These are phyloP conservation scores for Centropristis striata DNA, from an alignment of 2,113 vertebrate genomes.

Conservation along the genomic window DNA sequence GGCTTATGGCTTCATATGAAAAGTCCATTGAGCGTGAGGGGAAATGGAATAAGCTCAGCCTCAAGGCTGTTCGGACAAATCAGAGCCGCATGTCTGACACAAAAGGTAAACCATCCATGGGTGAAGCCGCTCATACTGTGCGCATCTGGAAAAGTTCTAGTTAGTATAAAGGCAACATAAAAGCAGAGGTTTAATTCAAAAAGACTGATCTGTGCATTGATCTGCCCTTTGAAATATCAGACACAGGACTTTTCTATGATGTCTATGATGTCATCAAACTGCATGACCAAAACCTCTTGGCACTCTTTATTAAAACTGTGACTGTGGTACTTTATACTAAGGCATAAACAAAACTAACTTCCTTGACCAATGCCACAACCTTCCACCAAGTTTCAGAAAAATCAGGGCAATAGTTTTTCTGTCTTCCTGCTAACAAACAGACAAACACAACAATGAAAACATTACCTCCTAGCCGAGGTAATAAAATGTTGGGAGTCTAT, in stretches of 20 bases:
- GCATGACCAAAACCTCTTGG: constrained; percentile 10
- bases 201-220: constrained; percentile 60
- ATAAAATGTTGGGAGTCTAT: background rate
- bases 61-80: constrained; percentile 62
- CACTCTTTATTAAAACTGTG: background rate
- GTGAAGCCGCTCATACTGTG: constrained; percentile 53
- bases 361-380: too few species aligned
- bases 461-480: too few species aligned
- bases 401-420: too few species aligned
- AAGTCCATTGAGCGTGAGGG: constrained; percentile 61
- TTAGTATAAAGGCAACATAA: constrained; percentile 48
- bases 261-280: too few species aligned
- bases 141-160: constrained; percentile 74
- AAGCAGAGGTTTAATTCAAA: constrained; percentile 56
- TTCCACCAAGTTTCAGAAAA: too few species aligned
- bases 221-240: constrained; percentile 51
- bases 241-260: constrained; percentile 33
- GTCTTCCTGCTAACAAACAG: too few species aligned
- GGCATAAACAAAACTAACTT: background rate
- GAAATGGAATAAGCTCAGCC: constrained; percentile 60
- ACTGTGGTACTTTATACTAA: background rate
- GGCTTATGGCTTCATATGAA: constrained; percentile 63
- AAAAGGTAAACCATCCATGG: constrained; percentile 62
- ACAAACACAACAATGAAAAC: too few species aligned
- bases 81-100: constrained; percentile 66